These are phyloP conservation scores for Stegodyphus dumicola DNA, from an alignment of 1,140 invertebrate species.

Conservation along the genomic window DNA sequence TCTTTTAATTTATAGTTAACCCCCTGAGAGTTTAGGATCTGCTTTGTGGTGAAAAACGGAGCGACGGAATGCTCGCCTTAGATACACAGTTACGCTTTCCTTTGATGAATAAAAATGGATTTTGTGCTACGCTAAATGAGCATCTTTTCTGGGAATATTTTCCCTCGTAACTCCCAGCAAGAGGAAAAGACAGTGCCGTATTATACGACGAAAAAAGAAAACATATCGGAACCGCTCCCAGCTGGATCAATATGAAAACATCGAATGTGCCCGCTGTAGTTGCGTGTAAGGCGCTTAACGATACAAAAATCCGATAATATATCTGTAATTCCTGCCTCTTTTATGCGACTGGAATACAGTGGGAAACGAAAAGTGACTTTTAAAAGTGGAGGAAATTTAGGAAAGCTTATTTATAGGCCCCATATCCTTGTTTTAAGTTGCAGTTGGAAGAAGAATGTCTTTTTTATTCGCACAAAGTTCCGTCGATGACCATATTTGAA, in stretches of 20 bases:
- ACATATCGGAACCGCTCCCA: conserved; percentile 2
- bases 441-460: too few relatives aligned
- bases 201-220: background rate
- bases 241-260: background rate
- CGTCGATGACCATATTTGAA: too few relatives aligned
- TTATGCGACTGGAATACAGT: too few relatives aligned
- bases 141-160: conserved; percentile 47
- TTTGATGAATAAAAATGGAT: conserved; percentile 25
- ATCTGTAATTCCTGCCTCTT: conserved; percentile 38
- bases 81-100: conserved; percentile 34
- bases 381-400: conserved; percentile 29
- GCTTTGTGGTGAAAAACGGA: conserved; percentile 24
- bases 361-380: conserved; percentile 17
- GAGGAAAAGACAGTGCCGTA: conserved; percentile 20
- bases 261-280: background rate
- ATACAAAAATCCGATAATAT: conserved; percentile 57
- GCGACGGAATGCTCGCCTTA: background rate
- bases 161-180: conserved; percentile 17
- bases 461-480: too few relatives aligned
- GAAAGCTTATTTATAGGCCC: conserved; percentile 31
- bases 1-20: too few relatives aligned
- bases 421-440: conserved; percentile 27
- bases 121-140: conserved; percentile 27
- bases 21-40: too few relatives aligned
- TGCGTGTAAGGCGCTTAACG: conserved; percentile 25